Evolutionary conservation across 2,113 vertebrate species (phyloP), one percentile per base, ranked within the genome.

Genomic region (Hippocampus guttulatus): DNA sequence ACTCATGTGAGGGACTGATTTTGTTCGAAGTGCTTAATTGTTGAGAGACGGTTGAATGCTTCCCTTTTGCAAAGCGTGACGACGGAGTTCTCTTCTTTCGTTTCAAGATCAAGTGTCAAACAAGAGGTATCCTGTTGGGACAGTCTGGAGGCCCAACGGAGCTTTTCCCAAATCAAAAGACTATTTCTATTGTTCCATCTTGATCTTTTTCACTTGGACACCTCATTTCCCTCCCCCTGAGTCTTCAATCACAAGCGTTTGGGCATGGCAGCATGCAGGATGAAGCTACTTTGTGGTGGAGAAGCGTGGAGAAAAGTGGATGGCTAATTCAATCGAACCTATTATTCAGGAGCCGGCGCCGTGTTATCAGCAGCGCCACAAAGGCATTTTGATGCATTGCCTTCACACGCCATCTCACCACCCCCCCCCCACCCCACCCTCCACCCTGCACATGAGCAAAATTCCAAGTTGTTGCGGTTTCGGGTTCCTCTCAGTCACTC

Each of bases 301-400:
- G 74, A 87, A 88, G 86, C 90, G 89, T 75, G 85, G 88, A 69
- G 74, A 87, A 88, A 87, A 91, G 89, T 75, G 85, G 88, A 84
- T 76, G 81, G 81, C 79, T 88, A 89, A 93, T 90, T 88, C 84
- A 85, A 85, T 86, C 88, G 85, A 85, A 84, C 79, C 81, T 85
- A 83, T 92, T 91, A 82, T 91, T 91, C 79, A 82, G 76, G 70
- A 88, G 82, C 86, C 84, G 75, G 81, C 66, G 85, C 55, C 8
- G 64, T 68, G 83, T 89, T 88, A 92, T 89, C 85, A 88, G 88
- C 79, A 74, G 73, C 71, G 81, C 84, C 45, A 78, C 76, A 78
- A 87, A 90, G 83, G 87, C 79, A 18, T 85, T 87, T 82, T 91
- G 90, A 90, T 93, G 91, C 81, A 92, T 89, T 81, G 81, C 89